Conservation (phyloP, 1,140 invertebrate genomes). For the Cherax quadricarinatus region DNA sequence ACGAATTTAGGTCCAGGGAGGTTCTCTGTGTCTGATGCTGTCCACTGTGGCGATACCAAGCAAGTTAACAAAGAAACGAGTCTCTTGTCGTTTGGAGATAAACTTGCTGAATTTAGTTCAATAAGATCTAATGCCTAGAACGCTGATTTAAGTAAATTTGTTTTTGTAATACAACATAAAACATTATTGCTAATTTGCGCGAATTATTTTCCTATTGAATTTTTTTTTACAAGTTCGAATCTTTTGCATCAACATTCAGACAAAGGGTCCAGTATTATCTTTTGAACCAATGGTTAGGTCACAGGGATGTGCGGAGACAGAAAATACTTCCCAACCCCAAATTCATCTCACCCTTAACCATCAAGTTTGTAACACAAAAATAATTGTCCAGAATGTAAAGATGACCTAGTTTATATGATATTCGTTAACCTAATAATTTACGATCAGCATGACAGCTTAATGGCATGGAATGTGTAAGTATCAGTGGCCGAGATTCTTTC, state of each 20-base stretch:
- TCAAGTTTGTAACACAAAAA: neutral
- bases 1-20: neutral
- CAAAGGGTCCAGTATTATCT: conserved; percentile 62
- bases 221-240: neutral
- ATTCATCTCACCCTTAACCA: neutral
- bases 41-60: neutral
- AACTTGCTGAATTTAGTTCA: conserved; percentile 24
- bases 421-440: neutral
- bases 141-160: conserved; percentile 22
- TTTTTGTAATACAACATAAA: neutral
- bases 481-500: neutral
- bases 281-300: conserved; percentile 28
- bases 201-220: neutral
- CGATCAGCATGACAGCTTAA: neutral
- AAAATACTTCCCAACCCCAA: neutral
- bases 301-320: neutral
- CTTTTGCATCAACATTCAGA: conserved; percentile 18
- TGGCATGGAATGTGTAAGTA: neutral
- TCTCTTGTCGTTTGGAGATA: conserved; percentile 12
- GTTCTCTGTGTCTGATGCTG: neutral
- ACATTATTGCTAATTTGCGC: neutral
- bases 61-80: conserved; percentile 30
- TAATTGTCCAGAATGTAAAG: neutral
- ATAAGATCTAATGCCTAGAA: conserved; percentile 57
- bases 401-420: neutral